phyloP scores from a whole-genome alignment of 2,113 vertebrate species.

The Amphiprion percula region DNA sequence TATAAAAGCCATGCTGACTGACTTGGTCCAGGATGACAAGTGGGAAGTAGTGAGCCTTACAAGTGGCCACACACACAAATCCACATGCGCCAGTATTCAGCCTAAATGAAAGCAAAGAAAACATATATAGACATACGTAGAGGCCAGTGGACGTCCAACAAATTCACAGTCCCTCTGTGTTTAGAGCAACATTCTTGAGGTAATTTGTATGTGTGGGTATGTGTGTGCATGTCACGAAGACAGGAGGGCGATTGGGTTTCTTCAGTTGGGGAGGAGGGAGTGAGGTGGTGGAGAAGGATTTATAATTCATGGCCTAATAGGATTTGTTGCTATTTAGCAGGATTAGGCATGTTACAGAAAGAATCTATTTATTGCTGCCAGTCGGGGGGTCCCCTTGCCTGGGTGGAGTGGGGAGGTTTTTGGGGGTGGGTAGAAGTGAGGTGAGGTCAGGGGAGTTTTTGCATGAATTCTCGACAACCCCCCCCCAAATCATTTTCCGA shows the following conservation, averaged over 20 bases:
- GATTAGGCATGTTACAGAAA: slow-evolving; percentile 90
- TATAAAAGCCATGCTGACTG: background rate
- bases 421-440: slow-evolving; percentile 32
- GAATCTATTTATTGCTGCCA: slow-evolving; percentile 87
- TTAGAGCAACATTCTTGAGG: slow-evolving; percentile 37
- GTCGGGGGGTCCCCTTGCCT: slow-evolving; percentile 78
- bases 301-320: slow-evolving; percentile 90
- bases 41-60: background rate
- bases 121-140: slow-evolving; percentile 2
- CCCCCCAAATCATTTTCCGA: slow-evolving; percentile 65
- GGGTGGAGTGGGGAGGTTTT: slow-evolving; percentile 40
- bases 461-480: slow-evolving; percentile 70
- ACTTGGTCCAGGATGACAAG: background rate
- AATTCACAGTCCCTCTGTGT: slow-evolving; percentile 6
- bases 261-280: slow-evolving; percentile 75
- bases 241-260: slow-evolving; percentile 58
- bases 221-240: slow-evolving; percentile 25
- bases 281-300: slow-evolving; percentile 84
- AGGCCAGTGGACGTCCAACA: background rate
- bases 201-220: slow-evolving; percentile 32
- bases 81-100: slow-evolving; percentile 3
- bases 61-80: slow-evolving; percentile 27
- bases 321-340: slow-evolving; percentile 90
- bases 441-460: slow-evolving; percentile 35
- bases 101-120: background rate